phyloP scores from a whole-genome alignment of 2,888 invertebrate genomes.

The Deroplatys truncata region DNA sequence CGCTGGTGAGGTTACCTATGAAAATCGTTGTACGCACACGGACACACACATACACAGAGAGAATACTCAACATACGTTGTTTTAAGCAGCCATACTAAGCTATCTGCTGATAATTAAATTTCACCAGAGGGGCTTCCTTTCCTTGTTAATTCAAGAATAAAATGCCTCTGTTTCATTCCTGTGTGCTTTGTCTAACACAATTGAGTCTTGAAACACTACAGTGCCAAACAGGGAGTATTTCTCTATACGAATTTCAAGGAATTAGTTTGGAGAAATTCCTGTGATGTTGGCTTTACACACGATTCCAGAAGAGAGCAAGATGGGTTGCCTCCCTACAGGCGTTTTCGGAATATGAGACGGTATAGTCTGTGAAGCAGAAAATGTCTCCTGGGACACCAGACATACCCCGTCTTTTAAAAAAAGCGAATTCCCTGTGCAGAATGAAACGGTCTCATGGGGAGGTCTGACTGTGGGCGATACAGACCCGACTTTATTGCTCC shows the following conservation, averaged over 20 bases:
- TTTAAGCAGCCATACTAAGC: too few relatives aligned
- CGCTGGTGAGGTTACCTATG: too few relatives aligned
- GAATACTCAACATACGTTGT: too few relatives aligned
- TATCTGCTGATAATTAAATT: too few relatives aligned
- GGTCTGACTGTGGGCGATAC: not conserved
- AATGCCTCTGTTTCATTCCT: too few relatives aligned
- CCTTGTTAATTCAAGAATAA: too few relatives aligned
- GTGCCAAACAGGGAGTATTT: too few relatives aligned
- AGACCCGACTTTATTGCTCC: not conserved
- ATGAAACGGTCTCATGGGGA: not conserved
- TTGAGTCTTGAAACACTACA: too few relatives aligned
- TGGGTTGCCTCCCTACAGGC: not conserved
- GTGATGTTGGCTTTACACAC: not conserved
- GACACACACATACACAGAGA: too few relatives aligned
- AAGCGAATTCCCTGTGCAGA: not conserved
- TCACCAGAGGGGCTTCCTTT: too few relatives aligned
- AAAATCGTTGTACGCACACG: too few relatives aligned
- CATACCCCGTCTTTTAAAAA: not conserved
- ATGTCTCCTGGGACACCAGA: not conserved
- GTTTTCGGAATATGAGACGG: not conserved
- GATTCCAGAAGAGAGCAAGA: not conserved
- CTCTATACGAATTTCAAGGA: not conserved
- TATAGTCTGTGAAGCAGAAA: not conserved
- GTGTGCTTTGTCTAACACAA: too few relatives aligned
- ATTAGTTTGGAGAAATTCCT: not conserved